phyloP scores from a whole-genome alignment of 2,888 invertebrate species.

The Perithous albicinctus region DNA sequence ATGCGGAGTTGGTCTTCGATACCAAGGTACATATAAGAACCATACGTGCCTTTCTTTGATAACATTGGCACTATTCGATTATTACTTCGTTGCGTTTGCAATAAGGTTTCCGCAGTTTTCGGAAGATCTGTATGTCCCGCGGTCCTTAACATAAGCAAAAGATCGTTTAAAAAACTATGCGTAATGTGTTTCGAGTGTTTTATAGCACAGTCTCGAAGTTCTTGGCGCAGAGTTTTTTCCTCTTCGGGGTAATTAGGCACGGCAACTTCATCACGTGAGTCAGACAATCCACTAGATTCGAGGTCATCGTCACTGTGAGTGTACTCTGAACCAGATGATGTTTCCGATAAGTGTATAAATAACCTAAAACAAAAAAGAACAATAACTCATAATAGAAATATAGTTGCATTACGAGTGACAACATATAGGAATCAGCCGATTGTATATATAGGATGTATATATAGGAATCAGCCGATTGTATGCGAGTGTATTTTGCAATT shows the following conservation, averaged over 20 bases:
- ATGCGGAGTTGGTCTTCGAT: conserved; percentile 19
- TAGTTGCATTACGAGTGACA: too few species aligned
- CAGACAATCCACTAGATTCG: conserved; percentile 24
- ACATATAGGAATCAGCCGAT: too few species aligned
- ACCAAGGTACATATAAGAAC: conserved; percentile 44
- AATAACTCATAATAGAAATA: conserved; percentile 14
- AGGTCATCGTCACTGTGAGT: conserved; percentile 14
- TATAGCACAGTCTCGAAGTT: conserved; percentile 54
- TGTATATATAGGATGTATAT: too few species aligned
- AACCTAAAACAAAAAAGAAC: conserved; percentile 47
- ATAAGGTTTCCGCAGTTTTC: conserved; percentile 37
- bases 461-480: too few species aligned
- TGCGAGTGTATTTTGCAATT: too few species aligned
- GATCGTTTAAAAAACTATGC: conserved; percentile 40
- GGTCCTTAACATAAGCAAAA: conserved; percentile 33
- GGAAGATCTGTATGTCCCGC: conserved; percentile 42
- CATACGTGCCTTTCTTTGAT: conserved; percentile 26
- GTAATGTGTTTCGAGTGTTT: conserved; percentile 41
- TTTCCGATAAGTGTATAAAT: conserved; percentile 39
- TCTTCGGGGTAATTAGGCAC: conserved; percentile 15
- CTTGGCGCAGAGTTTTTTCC: conserved; percentile 30
- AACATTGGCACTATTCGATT: conserved; percentile 29
- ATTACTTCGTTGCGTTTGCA: conserved; percentile 15
- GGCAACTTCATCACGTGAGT: conserved; percentile 20
- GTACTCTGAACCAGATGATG: conserved; percentile 33